These are phyloP conservation scores for Conger conger DNA, from an alignment of 2,113 vertebrate species.

Conservation along the genomic window DNA sequence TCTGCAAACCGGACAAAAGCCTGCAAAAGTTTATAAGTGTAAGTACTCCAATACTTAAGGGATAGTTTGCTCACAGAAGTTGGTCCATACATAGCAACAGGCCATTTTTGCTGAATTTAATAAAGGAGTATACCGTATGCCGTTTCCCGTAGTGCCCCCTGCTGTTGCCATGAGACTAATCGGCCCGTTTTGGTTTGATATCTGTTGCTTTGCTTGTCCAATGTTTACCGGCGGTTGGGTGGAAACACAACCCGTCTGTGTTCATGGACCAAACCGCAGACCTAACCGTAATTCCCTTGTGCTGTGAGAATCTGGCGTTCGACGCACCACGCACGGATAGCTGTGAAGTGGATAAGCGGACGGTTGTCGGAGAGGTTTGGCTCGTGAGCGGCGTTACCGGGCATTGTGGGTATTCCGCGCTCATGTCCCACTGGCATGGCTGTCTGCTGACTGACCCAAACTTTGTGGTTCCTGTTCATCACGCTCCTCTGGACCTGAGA, in stretches of 20 bases:
- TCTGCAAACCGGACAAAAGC: too few relatives aligned
- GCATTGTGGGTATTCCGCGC: not conserved
- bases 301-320: not conserved
- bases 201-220: not conserved
- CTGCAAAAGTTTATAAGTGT: too few relatives aligned
- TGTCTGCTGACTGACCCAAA: not conserved
- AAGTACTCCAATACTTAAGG: too few relatives aligned
- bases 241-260: not conserved
- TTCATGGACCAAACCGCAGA: not conserved
- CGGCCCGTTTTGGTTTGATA: not conserved
- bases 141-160: not conserved
- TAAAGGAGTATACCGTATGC: not conserved
- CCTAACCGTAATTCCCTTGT: not conserved
- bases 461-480: not conserved
- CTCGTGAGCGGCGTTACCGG: not conserved
- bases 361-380: not conserved
- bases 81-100: too few relatives aligned
- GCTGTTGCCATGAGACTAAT: not conserved
- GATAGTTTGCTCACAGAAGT: too few relatives aligned
- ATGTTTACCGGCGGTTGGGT: not conserved
- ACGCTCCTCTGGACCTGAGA: not conserved
- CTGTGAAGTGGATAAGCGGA: not conserved
- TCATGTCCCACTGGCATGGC: not conserved
- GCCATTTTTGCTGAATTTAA: too few relatives aligned
- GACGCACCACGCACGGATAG: not conserved